These are phyloP conservation scores for Anthoscopus minutus DNA, from an alignment of 2,113 vertebrate genomes.

Conservation along the genomic window DNA sequence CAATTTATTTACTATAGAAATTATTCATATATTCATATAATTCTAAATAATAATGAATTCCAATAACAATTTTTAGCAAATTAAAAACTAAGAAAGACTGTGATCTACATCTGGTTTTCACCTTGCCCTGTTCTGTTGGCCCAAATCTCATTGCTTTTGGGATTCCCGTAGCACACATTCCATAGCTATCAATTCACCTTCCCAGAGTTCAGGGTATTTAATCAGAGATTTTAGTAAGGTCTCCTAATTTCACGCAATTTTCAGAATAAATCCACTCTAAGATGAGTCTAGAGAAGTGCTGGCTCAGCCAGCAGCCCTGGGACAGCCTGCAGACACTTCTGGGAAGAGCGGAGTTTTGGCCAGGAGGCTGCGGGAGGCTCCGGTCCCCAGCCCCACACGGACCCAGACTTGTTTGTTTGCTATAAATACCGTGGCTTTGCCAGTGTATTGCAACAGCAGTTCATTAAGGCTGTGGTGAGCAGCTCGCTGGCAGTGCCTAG, in stretches of 20 bases:
- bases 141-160: background rate
- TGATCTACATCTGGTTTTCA: background rate
- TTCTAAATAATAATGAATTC: background rate
- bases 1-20: background rate
- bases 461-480: background rate
- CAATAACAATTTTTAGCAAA: background rate
- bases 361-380: background rate
- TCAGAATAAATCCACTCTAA: background rate
- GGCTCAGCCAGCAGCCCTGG: background rate
- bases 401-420: slow-evolving; percentile 2
- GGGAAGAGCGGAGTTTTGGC: background rate
- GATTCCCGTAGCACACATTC: background rate
- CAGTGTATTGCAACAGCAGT: background rate
- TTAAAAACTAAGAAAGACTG: background rate
- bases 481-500: background rate
- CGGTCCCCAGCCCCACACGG: background rate
- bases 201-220: background rate
- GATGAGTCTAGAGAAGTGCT: background rate
- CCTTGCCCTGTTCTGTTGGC: background rate
- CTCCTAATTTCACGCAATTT: background rate
- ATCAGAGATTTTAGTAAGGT: background rate
- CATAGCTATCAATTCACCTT: background rate
- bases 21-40: too few relatives aligned
- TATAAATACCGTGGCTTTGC: slow-evolving; percentile 37
- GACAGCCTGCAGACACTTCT: background rate